phyloP scores from a whole-genome alignment of 1,140 invertebrate genomes.

The Megalopta genalis region DNA sequence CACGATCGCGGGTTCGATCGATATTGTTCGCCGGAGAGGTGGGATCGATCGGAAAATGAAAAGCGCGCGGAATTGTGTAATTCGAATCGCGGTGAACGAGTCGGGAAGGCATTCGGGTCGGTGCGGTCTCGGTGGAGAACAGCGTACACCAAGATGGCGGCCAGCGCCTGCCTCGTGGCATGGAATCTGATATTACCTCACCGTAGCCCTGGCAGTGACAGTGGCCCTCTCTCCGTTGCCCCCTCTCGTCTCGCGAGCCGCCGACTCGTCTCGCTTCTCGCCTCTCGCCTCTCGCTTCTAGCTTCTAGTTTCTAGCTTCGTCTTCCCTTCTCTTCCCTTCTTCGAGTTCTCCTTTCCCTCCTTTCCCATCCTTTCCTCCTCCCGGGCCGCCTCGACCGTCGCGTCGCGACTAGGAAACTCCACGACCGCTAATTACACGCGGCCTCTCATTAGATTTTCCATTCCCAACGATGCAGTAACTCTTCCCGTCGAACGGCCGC shows the following conservation, averaged over 20 bases:
- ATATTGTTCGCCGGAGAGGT: too few relatives aligned
- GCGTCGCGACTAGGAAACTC: conserved; percentile 48
- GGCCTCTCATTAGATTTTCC: conserved; percentile 6
- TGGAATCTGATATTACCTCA: conserved; percentile 72
- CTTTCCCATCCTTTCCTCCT: conserved; percentile 10
- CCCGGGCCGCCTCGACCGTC: conserved; percentile 22
- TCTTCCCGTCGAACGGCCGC: not conserved
- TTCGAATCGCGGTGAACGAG: conserved; percentile 26
- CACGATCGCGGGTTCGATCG: too few relatives aligned
- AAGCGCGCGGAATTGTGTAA: conserved; percentile 14
- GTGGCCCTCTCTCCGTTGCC: conserved; percentile 55
- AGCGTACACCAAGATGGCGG: conserved; percentile 62
- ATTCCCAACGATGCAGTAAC: not conserved
- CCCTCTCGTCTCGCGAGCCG: not conserved
- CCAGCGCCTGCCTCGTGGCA: conserved; percentile 56
- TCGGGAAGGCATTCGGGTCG: conserved; percentile 21
- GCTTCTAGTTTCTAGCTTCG: not conserved
- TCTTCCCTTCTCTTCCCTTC: conserved; percentile 29
- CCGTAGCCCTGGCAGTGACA: conserved; percentile 69
- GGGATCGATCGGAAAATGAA: not conserved
- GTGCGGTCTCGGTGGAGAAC: conserved; percentile 33
- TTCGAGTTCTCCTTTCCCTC: conserved; percentile 49
- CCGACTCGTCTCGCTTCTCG: too few relatives aligned
- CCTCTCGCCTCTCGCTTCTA: conserved; percentile 2
- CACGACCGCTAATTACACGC: conserved; percentile 47